Evolutionary conservation across 1,140 invertebrate species (phyloP).

Genomic region (Drosophila tristis): DNA sequence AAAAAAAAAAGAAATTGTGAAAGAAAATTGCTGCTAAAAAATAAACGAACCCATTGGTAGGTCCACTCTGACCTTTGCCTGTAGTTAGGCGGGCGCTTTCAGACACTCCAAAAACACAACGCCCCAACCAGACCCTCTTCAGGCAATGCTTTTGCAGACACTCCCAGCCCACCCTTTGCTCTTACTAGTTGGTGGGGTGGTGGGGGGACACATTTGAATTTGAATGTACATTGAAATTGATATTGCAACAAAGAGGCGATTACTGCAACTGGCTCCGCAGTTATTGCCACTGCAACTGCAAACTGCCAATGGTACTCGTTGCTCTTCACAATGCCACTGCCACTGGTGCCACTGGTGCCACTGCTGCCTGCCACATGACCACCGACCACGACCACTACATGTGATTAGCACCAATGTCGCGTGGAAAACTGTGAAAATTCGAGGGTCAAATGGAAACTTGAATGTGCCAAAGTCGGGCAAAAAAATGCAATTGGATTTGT

Average conservation of each 20-base stretch:
- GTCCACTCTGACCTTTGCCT: constrained; percentile 11
- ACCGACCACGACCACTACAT: constrained; percentile 17
- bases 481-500: not conserved
- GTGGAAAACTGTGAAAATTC: constrained; percentile 5
- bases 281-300: constrained; percentile 6
- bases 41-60: constrained; percentile 1
- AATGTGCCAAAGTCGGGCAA: not conserved
- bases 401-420: constrained; percentile 56
- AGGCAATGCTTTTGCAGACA: no score
- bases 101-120: no score
- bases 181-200: no score
- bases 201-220: constrained; percentile 49
- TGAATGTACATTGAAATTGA: constrained; percentile 55
- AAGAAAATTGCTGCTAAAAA: constrained; percentile 41
- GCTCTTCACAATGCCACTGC: no score
- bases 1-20: constrained; percentile 15
- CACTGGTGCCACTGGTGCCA: no score
- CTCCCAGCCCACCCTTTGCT: not conserved
- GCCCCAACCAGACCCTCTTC: no score
- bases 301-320: no score
- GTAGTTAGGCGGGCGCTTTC: not conserved
- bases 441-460: not conserved
- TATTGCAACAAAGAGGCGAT: constrained; percentile 43
- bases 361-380: no score
- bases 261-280: constrained; percentile 5